phyloP scores from a whole-genome alignment of 1,140 invertebrate genomes.

The Luehdorfia chinensis region DNA sequence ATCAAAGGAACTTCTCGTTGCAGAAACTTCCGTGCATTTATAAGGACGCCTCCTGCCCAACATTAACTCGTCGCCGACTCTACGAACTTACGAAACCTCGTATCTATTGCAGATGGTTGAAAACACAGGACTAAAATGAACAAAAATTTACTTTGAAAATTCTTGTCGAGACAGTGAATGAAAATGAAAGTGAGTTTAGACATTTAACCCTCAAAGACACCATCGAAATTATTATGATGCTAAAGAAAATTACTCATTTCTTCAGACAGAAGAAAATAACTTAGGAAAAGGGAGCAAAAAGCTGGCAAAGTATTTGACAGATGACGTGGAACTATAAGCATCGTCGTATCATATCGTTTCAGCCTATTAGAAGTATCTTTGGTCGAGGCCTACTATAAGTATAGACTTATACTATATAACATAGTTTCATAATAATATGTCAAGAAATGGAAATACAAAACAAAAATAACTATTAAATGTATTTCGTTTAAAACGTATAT shows the following conservation, averaged over 20 bases:
- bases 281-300: background rate
- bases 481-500: too few species aligned
- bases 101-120: constrained; percentile 21
- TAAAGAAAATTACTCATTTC: constrained; percentile 10
- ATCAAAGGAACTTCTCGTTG: constrained; percentile 24
- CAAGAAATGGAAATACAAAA: too few species aligned
- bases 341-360: too few species aligned
- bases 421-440: too few species aligned
- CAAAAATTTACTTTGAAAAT: background rate
- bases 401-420: too few species aligned
- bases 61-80: constrained; percentile 14
- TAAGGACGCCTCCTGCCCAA: constrained; percentile 19
- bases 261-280: background rate
- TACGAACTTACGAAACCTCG: constrained; percentile 27
- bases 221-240: too few species aligned
- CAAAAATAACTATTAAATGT: too few species aligned
- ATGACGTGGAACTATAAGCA: background rate
- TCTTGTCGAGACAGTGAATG: too few species aligned
- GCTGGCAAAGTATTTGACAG: constrained; percentile 2
- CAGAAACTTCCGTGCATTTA: constrained; percentile 29
- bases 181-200: too few species aligned
- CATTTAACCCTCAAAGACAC: too few species aligned
- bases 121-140: constrained; percentile 8
- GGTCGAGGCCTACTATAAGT: too few species aligned
- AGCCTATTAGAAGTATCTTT: too few species aligned